Conservation (phyloP, 2,888 invertebrate genomes). For the Drosophila flavopinicola region DNA sequence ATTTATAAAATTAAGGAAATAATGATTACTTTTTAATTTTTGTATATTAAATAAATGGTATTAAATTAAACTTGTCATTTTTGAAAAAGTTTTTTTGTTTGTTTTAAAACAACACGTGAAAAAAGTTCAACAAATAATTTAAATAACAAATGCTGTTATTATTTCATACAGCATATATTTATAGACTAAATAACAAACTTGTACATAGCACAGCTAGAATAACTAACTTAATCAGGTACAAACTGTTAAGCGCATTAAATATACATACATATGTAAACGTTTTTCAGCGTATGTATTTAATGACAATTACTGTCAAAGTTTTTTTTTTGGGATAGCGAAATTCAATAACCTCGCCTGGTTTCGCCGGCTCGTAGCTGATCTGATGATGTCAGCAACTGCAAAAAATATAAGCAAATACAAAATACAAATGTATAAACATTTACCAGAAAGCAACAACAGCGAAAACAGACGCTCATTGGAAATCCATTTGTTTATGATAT, state of each 20-base stretch:
- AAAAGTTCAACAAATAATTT: no score
- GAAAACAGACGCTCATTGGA: constrained; percentile 43
- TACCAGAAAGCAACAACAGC: constrained; percentile 15
- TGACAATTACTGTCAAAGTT: constrained; percentile 37
- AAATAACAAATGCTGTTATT: no score
- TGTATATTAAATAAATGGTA: no score
- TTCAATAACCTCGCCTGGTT: constrained; percentile 57
- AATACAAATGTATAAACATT: constrained; percentile 46
- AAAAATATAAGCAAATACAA: constrained; percentile 26
- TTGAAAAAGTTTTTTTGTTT: no score
- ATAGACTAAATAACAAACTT: no score
- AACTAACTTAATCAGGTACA: not conserved
- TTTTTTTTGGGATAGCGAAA: constrained; percentile 22
- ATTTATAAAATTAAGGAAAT: no score
- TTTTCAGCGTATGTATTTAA: constrained; percentile 22
- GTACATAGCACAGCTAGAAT: no score
- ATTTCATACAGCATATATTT: no score
- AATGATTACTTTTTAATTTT: no score
- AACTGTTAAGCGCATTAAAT: constrained; percentile 43
- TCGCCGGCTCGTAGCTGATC: constrained; percentile 25
- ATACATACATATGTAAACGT: constrained; percentile 6
- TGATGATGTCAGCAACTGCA: constrained; percentile 67
- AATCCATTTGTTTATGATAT: constrained; percentile 64
- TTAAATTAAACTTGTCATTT: no score
- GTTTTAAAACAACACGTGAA: no score